Base-by-base conservation (phyloP, 2,888 invertebrate species). In the Mythimna albipuncta region DNA sequence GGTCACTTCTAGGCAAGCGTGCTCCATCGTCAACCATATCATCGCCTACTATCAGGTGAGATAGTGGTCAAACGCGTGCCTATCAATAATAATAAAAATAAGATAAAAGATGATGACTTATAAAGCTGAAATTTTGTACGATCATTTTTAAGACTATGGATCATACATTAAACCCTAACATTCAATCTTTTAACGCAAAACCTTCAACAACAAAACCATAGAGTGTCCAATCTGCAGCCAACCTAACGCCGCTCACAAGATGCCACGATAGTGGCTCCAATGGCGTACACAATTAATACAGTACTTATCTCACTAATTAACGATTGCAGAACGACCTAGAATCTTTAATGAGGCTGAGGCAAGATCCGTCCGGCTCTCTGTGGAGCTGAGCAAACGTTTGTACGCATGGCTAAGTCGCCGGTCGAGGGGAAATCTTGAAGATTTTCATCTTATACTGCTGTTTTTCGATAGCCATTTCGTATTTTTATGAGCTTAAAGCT, bases 221-320 rank as follows among this genome's bases (percentile, higher is more conserved):
- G 54, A 47, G 32, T 57, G 52, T 54, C 61, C 44, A 35, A 59
- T 77, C 71, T 77, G 77, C 21, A 69, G 59, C 13, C 69, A 59
- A 66, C 80, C 81, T 82, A 75, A 83, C 64, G 62, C 80, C 86
- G 70, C 70, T 87, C 84, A 79, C 87, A 82, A 92, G 93, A 95
- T 94, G 91, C 88, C 87, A 89, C 91, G 95, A 95, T 95, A 94
- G 88, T 79, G 65, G 87, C 82, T 90, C 94, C 93, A 94, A 94
- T 94, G 94, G 94, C 93, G 92, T 92, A 94, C 93, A 93, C 95
- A 95, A 96, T 96, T 95, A 96, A 96, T 96, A 94, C 94, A 88
- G 90, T 89, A 94, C 93, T 95, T 95, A 96, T 94, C 95, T 95
- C 89, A 77, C 93, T 96, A 96, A 96, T 96, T 96, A 96, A 94